Evolutionary conservation across 1,140 invertebrate species (phyloP), one percentile per base, ranked within the genome.

Genomic region (Propsilocerus akamusi): DNA sequence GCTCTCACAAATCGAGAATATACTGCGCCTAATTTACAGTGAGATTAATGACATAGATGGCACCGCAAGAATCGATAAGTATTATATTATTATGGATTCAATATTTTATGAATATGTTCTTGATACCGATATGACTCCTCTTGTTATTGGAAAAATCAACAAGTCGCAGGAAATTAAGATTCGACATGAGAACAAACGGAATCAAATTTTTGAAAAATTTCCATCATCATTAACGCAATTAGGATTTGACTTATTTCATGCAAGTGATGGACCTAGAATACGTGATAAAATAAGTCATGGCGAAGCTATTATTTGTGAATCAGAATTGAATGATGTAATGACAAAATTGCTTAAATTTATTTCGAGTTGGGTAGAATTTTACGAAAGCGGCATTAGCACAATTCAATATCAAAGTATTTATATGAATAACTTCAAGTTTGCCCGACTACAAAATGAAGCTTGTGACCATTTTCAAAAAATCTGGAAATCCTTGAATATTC

Each of bases 231-330:
- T 34, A 25, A 48, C 50, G 8, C 37, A 52, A 25, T 20, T 50
- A 2, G 8, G 50, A 4, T 54, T 53, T 34, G 55, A 56, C 30
- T 48, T 56, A 30, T 56, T 56, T 53, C 49, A 54, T 12, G 34
- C 51, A 6, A 50, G 48, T 25, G 41, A 52, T 52, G 55, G 55
- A 12, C 52, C 52, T 20, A 53, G 55, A 49, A 14, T 56, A 26
- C 46, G 55, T 12, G 55, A 56, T 28, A 56, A 56, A 53, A 32
- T 56, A n/a, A 54, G 55, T 24, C 55, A 56, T 52, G 55, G 55
- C 26, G 55, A 56, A 50, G 46, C 53, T 10, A 25, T 26, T n/a
- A 20, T 32, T 53, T 30, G 46, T 52, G 26, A 51, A 51, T 46
- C 4, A 37, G 26, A 26, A 49, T 24, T 50, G 49, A 47, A 12